Evolutionary conservation across 1,140 invertebrate species (phyloP).

Genomic region (Bombus ignitus): DNA sequence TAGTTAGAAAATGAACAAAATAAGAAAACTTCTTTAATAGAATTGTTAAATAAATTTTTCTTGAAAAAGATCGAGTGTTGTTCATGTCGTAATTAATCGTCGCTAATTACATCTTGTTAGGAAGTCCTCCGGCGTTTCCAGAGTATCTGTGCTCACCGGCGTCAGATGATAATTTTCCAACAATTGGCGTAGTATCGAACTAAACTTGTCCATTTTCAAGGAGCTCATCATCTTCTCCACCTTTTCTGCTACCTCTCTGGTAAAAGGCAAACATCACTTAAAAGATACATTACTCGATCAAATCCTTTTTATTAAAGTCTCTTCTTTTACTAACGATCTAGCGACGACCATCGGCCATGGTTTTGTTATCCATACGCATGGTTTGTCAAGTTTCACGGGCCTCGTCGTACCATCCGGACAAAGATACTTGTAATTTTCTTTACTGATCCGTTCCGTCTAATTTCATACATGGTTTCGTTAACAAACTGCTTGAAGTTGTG

Average conservation of each 20-base stretch:
- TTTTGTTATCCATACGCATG: constrained; percentile 90
- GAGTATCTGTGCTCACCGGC: constrained; percentile 41
- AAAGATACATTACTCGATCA: neutral
- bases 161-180: constrained; percentile 78
- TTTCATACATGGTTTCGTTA: neutral
- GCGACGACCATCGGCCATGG: constrained; percentile 89
- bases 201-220: constrained; percentile 71
- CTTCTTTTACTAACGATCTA: constrained; percentile 60
- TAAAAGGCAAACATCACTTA: constrained; percentile 56
- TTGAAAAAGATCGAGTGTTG: neutral
- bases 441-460: constrained; percentile 57
- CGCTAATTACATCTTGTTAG: constrained; percentile 63
- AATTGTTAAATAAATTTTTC: neutral
- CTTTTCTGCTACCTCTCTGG: constrained; percentile 83
- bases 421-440: constrained; percentile 87
- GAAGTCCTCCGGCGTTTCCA: constrained; percentile 60
- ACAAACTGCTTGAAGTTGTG: neutral
- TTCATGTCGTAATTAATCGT: constrained; percentile 22
- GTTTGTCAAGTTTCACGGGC: constrained; percentile 83
- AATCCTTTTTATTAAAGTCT: constrained; percentile 12
- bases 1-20: too few relatives aligned
- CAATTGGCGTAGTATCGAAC: constrained; percentile 84
- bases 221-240: constrained; percentile 83
- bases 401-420: constrained; percentile 91
- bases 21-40: too few relatives aligned